A percentile compares a stretch with the other conserved stretches of the same genome.
Conservation (phyloP, 2,797 vertebrate species). For the Linurgus olivaceus region DNA sequence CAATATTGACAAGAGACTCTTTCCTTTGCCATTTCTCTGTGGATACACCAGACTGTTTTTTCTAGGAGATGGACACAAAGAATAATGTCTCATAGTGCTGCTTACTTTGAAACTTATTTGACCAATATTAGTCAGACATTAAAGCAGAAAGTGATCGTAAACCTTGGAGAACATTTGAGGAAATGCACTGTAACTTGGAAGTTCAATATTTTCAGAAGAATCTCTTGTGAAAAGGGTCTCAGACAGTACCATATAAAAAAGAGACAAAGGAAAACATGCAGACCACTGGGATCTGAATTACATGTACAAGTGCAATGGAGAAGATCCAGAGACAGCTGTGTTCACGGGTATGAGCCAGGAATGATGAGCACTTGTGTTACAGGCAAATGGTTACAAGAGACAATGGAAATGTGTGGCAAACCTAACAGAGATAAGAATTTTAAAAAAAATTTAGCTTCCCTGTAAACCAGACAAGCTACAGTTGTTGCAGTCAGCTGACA, state of each 20-base stretch:
- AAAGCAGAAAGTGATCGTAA: neutral
- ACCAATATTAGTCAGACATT: neutral
- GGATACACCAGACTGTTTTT: accelerated
- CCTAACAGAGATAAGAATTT: neutral
- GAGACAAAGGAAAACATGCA: neutral
- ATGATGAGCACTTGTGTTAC: neutral
- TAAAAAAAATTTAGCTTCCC: neutral
- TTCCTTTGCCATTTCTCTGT: neutral
- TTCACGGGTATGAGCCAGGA: neutral
- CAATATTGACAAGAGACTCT: neutral
- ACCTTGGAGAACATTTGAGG: neutral
- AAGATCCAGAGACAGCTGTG: neutral
- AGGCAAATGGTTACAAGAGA: neutral
- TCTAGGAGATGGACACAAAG: neutral
- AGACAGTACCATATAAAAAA: neutral
- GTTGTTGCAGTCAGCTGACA: neutral
- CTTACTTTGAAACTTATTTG: neutral
- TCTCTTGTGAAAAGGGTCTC: neutral
- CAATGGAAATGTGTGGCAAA: neutral
- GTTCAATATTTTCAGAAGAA: neutral
- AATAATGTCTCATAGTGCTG: neutral
- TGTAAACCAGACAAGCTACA: neutral
- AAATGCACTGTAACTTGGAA: neutral
- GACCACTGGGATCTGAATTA: neutral
- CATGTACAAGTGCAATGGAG: neutral